These are phyloP conservation scores for Hemicentrotus pulcherrimus DNA, from an alignment of 35 echinoderm and acorn worm species.

Conservation along the genomic window DNA sequence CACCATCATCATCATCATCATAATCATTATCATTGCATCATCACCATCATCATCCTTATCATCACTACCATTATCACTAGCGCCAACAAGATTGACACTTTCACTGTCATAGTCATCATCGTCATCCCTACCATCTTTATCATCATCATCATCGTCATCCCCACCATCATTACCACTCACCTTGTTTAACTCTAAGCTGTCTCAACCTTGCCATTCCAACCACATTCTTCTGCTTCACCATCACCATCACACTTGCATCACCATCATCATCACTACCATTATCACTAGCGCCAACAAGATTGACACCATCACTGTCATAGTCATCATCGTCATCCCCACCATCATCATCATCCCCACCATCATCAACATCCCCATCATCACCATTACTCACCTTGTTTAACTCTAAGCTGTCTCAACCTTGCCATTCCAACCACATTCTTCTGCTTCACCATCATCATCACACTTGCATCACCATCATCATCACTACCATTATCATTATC, in stretches of 20 bases:
- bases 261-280: neutral
- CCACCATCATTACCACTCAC: conserved; percentile 17
- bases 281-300: neutral
- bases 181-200: conserved; percentile 76
- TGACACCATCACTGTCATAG: neutral
- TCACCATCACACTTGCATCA: neutral
- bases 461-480: neutral
- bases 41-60: too few relatives aligned
- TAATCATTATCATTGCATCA: too few relatives aligned
- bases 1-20: neutral
- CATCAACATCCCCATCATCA: neutral
- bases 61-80: neutral
- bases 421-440: neutral
- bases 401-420: neutral
- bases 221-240: conserved; percentile 66
- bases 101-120: neutral
- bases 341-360: neutral
- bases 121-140: neutral
- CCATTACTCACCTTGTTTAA: neutral
- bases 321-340: neutral
- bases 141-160: neutral
- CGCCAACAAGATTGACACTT: neutral
- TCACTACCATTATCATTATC: neutral
- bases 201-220: conserved; percentile 72
- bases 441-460: neutral